Base-by-base conservation (phyloP, 2,888 invertebrate genomes). In the Watsonalla binaria region DNA sequence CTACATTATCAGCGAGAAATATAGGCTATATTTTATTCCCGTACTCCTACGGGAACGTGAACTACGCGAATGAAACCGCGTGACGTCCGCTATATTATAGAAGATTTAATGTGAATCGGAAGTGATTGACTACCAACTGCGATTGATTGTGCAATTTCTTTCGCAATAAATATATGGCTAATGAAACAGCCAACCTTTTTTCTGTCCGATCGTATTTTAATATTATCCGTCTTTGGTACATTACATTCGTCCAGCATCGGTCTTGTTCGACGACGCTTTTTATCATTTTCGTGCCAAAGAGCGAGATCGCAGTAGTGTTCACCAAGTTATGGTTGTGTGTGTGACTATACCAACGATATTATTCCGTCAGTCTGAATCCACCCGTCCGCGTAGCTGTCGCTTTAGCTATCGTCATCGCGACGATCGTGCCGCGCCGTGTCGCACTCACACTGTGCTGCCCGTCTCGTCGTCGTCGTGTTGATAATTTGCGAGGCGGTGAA, bases 401-500 rank as follows among this genome's bases (percentile, higher is more conserved):
- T 54, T 55, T 54, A 56, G 55, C 51, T 51, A 54, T 35, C 55
- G 55, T 55, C 66, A 63, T 68, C 70, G 76, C 69, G 61, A 55
- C 54, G 58, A 57, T 54, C 51, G 57, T 55, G 65, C 67, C 69
- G 72, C 63, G 67, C 66, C 68, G 72, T 66, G 65, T 63, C 68
- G 70, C 68, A 64, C 61, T 60, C 61, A 11, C 42, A 11, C 42
- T 11, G 42, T 11, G 11, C 42, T 42, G 42, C 67, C 68, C 63
- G 24, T 24, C 24, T 24, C 65, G 63, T 11, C 42, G 65, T 63
- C 68, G 69, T 66, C 68, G 74, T 85, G 85, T 85, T 86, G 86
- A 87, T 87, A 82, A 87, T 83, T 86, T 85, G 83, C 84, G 81
- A 81, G 84, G 84, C 82, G 78, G 78, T 72, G 86, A 84, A 84